phyloP scores from a whole-genome alignment of 35 echinoderm and acorn worm genomes.

The Heliocidaris tuberculata region DNA sequence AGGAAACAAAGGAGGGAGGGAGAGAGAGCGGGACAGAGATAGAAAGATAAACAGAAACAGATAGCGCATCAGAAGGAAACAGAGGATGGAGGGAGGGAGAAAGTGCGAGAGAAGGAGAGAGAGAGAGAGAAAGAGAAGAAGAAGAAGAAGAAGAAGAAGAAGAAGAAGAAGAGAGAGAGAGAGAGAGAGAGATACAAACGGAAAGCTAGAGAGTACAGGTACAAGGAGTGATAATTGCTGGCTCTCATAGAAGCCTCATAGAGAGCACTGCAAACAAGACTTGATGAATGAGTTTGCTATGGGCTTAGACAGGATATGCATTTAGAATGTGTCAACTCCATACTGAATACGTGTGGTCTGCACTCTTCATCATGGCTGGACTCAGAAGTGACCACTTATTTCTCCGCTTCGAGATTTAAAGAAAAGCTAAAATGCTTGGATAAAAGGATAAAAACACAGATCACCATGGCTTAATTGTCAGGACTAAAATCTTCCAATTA shows the following conservation, averaged over 20 bases:
- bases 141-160: too few species aligned
- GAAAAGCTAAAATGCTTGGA: neutral
- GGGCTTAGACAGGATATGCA: neutral
- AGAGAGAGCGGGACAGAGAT: neutral
- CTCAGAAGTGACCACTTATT: neutral
- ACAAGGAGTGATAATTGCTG: neutral
- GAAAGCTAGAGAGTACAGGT: neutral
- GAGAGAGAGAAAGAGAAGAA: constrained; percentile 22
- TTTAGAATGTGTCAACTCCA: neutral
- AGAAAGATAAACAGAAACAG: neutral
- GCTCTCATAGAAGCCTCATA: neutral
- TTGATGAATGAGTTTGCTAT: neutral
- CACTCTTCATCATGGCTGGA: neutral
- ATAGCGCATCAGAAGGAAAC: neutral
- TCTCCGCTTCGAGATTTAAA: neutral
- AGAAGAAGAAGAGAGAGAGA: too few species aligned
- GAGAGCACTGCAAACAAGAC: constrained; percentile 2
- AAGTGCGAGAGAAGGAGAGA: too few species aligned
- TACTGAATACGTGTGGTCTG: neutral
- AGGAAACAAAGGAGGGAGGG: neutral
- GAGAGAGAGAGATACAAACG: neutral
- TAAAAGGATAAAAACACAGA: neutral
- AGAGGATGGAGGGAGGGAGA: neutral
- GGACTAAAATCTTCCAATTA: too few species aligned
- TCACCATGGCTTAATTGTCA: too few species aligned